A percentile compares a stretch with the other conserved stretches of the same genome.
Conservation (phyloP, 2,888 invertebrate genomes). For the Oxyscelio sp. region DNA sequence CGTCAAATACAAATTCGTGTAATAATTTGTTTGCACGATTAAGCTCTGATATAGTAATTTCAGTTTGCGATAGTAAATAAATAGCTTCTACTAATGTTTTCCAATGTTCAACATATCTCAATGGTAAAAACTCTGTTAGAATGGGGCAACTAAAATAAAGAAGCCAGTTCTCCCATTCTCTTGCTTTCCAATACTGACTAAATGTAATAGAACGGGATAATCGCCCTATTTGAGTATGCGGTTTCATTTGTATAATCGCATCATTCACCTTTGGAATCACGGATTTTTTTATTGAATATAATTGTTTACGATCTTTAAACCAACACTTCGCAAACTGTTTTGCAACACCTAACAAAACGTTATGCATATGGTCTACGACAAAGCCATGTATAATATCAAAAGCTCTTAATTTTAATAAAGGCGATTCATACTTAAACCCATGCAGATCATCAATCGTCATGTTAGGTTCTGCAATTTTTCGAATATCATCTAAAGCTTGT, state of each 20-base stretch:
- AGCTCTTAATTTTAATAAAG: constrained; percentile 31
- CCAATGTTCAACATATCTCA: constrained; percentile 46
- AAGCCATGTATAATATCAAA: constrained; percentile 72
- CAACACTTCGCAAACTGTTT: constrained; percentile 67
- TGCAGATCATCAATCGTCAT: background rate
- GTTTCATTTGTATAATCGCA: background rate
- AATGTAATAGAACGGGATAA: constrained; percentile 28
- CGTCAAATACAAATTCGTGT: constrained; percentile 35
- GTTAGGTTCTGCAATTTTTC: background rate
- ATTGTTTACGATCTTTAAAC: constrained; percentile 27
- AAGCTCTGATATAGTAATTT: constrained; percentile 36
- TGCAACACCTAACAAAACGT: too few species aligned
- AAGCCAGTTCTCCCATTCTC: constrained; percentile 48
- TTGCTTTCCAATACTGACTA: constrained; percentile 41
- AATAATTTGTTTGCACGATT: constrained; percentile 22
- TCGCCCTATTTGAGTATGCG: constrained; percentile 29
- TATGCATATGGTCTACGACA: constrained; percentile 75
- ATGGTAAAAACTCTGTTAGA: background rate
- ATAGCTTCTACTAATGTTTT: constrained; percentile 30
- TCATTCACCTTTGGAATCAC: background rate
- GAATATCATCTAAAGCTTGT: constrained; percentile 6
- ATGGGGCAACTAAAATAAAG: constrained; percentile 42
- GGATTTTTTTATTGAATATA: background rate
- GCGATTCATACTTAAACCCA: constrained; percentile 32
- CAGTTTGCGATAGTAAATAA: constrained; percentile 21